phyloP scores from a whole-genome alignment of 2,113 vertebrate genomes.

The Struthidea cinerea region DNA sequence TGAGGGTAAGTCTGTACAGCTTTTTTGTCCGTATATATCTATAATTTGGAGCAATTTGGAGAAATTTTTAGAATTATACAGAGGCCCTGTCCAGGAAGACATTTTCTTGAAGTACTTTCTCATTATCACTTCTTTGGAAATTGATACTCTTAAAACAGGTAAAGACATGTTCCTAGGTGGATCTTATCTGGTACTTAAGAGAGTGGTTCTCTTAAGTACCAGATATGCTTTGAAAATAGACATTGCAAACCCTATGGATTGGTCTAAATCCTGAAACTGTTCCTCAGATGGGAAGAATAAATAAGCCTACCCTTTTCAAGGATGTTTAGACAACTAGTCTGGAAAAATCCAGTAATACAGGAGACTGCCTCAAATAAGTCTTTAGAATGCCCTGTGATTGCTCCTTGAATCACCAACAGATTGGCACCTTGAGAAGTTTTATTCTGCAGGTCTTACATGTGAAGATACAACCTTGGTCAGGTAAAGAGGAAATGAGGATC shows the following conservation, averaged over 20 bases:
- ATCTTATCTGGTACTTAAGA: neutral
- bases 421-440: neutral
- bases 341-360: neutral
- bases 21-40: neutral
- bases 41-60: neutral
- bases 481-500: neutral
- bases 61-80: neutral
- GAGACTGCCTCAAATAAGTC: neutral
- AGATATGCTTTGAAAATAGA: neutral
- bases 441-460: neutral
- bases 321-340: neutral
- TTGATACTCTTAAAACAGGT: neutral
- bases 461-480: neutral
- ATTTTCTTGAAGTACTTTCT: neutral
- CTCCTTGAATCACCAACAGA: neutral
- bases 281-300: neutral
- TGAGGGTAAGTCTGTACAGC: neutral
- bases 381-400: neutral
- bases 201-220: too few relatives aligned
- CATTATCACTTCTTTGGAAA: neutral
- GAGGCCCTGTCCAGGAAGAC: neutral
- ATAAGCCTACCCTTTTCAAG: neutral
- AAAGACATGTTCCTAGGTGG: neutral
- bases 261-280: neutral
- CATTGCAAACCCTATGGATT: neutral